phyloP scores from a whole-genome alignment of 2,888 invertebrate genomes.

The Portevinia maculata region DNA sequence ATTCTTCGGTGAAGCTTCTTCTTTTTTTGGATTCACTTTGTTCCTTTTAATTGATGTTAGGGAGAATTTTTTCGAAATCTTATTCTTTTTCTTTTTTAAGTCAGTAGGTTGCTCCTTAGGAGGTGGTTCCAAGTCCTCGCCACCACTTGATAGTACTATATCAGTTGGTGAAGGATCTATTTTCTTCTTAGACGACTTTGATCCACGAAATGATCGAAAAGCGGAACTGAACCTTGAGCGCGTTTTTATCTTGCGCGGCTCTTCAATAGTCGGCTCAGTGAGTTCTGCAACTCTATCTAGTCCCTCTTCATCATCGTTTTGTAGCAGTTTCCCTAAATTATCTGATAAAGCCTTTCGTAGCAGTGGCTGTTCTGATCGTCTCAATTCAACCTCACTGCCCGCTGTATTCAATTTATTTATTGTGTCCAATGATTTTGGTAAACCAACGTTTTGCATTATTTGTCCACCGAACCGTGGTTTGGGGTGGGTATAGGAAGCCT shows the following conservation, averaged over 20 bases:
- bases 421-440: constrained; percentile 64
- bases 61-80: constrained; percentile 79
- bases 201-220: constrained; percentile 78
- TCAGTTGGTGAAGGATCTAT: constrained; percentile 59
- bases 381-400: constrained; percentile 59
- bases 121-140: constrained; percentile 74
- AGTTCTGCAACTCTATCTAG: constrained; percentile 28
- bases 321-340: constrained; percentile 56
- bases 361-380: constrained; percentile 53
- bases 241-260: constrained; percentile 77
- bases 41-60: constrained; percentile 78
- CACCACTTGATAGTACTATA: constrained; percentile 75
- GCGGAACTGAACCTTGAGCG: constrained; percentile 81
- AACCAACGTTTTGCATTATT: constrained; percentile 81
- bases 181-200: constrained; percentile 77
- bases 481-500: constrained; percentile 12
- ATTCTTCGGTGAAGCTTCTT: constrained; percentile 11
- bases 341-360: constrained; percentile 64
- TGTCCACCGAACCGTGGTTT: constrained; percentile 58
- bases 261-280: constrained; percentile 72
- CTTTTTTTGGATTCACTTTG: constrained; percentile 76
- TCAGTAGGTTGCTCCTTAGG: constrained; percentile 20
- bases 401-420: constrained; percentile 62
- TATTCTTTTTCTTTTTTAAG: constrained; percentile 78
- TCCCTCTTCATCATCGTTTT: constrained; percentile 57